A percentile compares a stretch with the other conserved stretches of the same genome.
Conservation (phyloP, 2,888 invertebrate genomes). For the Drosophila gaucha region DNA sequence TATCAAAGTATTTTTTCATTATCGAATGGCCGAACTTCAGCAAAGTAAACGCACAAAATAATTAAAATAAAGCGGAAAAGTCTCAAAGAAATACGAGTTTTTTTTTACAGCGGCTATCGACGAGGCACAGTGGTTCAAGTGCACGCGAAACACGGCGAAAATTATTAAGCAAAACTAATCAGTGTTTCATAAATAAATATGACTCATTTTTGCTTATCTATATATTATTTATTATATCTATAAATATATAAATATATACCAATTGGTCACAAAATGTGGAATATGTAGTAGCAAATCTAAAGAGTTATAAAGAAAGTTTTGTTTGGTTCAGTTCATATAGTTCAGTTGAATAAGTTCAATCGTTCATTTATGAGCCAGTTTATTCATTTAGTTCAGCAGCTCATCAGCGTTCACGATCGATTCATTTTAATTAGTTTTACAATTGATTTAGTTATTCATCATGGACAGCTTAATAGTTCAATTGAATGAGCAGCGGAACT, state of each 20-base stretch:
- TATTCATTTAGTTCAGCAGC: not conserved
- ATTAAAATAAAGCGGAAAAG: constrained; percentile 24
- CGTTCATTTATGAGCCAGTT: too few species aligned
- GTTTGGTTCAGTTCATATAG: too few species aligned
- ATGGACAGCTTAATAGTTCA: not conserved
- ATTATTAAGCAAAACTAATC: too few species aligned
- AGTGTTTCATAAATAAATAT: too few species aligned
- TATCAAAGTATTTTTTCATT: constrained; percentile 48
- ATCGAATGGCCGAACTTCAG: constrained; percentile 31
- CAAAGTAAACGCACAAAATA: constrained; percentile 11
- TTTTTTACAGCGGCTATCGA: not conserved
- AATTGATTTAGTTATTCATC: not conserved
- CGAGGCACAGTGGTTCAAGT: constrained; percentile 37
- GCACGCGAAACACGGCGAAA: not conserved
- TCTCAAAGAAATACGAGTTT: constrained; percentile 41
- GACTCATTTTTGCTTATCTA: too few species aligned
- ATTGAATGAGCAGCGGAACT: not conserved
- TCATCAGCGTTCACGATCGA: too few species aligned
- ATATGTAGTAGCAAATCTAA: too few species aligned
- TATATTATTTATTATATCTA: too few species aligned
- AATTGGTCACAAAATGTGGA: too few species aligned
- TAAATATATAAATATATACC: too few species aligned
- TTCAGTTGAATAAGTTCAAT: not conserved
- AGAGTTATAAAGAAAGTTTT: too few species aligned
- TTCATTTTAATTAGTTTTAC: too few species aligned